Conservation (phyloP, 2,888 invertebrate genomes). For the Parnassius glacialis region DNA sequence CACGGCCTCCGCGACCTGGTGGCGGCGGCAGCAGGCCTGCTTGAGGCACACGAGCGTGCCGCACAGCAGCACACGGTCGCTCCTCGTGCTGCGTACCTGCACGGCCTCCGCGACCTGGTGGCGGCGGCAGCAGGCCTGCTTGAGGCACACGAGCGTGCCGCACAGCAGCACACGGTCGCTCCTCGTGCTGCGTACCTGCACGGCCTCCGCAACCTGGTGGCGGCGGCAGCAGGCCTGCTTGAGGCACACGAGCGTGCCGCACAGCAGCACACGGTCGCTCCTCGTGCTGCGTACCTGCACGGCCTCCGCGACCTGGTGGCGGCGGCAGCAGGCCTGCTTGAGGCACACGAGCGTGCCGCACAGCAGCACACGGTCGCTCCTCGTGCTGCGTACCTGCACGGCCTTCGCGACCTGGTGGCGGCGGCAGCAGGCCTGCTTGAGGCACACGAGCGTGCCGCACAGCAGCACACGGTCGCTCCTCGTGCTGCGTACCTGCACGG, state of each 20-base stretch:
- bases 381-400: slow-evolving; percentile 71
- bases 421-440: slow-evolving; percentile 93
- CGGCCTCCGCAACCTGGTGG: slow-evolving; percentile 92
- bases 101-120: too few species aligned
- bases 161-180: too few species aligned
- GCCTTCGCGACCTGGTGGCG: slow-evolving; percentile 92
- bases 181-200: slow-evolving; percentile 59
- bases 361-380: background rate
- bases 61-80: too few species aligned
- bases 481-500: background rate
- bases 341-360: background rate
- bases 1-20: too few species aligned
- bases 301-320: slow-evolving; percentile 76
- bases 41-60: too few species aligned
- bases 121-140: too few species aligned
- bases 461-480: too few species aligned
- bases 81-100: too few species aligned
- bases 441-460: slow-evolving; percentile 71
- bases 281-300: background rate
- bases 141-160: too few species aligned
- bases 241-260: slow-evolving; percentile 90
- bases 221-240: slow-evolving; percentile 93
- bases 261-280: background rate
- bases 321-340: slow-evolving; percentile 1
- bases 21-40: too few species aligned